These are phyloP conservation scores for Platypus cylindrus DNA, from an alignment of 2,888 invertebrate species.

Conservation along the genomic window DNA sequence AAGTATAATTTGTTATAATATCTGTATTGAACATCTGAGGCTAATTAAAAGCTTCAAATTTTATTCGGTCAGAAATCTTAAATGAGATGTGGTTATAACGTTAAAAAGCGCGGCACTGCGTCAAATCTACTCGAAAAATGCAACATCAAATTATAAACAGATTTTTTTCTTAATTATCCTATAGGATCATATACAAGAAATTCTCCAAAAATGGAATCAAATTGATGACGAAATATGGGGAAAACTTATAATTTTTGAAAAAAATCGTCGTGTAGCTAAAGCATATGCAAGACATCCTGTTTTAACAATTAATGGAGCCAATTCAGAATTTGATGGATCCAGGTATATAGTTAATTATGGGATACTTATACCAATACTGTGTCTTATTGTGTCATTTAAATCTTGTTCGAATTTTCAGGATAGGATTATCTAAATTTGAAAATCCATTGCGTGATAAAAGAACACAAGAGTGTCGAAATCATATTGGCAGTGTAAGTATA, in stretches of 20 bases:
- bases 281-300: conserved; percentile 15
- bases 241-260: conserved; percentile 14
- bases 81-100: too few species aligned
- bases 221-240: conserved; percentile 16
- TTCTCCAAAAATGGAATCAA: conserved; percentile 13
- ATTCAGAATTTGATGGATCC: conserved; percentile 14
- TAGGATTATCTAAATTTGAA: conserved; percentile 14
- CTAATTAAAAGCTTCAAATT: too few species aligned
- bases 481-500: conserved; percentile 13
- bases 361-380: too few species aligned
- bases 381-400: too few species aligned
- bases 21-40: too few species aligned
- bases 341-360: too few species aligned
- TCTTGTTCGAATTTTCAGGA: conserved; percentile 4
- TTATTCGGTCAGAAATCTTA: too few species aligned
- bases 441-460: conserved; percentile 14
- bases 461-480: conserved; percentile 14
- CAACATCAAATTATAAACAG: too few species aligned
- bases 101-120: too few species aligned
- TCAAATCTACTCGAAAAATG: too few species aligned
- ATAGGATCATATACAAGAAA: conserved; percentile 15
- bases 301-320: conserved; percentile 13
- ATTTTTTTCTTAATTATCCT: conserved; percentile 5
- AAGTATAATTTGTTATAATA: too few species aligned
- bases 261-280: conserved; percentile 14